These are phyloP conservation scores for Ptyas mucosa DNA, from an alignment of 2,113 vertebrate genomes.

Conservation along the genomic window DNA sequence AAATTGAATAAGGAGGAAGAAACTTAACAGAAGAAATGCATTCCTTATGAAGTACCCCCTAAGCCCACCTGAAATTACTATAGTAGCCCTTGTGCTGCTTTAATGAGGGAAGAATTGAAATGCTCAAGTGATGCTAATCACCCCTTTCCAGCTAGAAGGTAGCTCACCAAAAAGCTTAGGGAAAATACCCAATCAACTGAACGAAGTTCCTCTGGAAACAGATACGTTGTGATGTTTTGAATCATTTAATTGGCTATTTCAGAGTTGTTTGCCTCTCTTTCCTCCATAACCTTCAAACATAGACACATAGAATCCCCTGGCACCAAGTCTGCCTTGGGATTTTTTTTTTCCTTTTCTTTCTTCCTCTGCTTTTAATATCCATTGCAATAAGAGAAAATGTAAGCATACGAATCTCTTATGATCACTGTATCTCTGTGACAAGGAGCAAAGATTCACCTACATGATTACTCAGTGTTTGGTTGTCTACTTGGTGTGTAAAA, in stretches of 20 bases:
- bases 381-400: background rate
- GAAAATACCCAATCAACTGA: background rate
- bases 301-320: background rate
- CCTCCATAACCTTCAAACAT: background rate
- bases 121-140: background rate
- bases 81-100: background rate
- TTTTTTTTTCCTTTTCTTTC: background rate
- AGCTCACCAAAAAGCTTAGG: background rate
- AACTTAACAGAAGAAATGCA: too few relatives aligned
- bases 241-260: background rate
- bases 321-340: background rate
- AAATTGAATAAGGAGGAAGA: background rate
- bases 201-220: background rate
- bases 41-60: background rate
- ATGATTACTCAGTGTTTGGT: background rate
- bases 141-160: background rate
- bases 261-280: background rate
- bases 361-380: background rate
- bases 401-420: background rate
- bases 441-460: background rate
- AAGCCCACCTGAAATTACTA: background rate
- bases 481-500: background rate
- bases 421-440: background rate
- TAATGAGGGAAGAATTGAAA: background rate
- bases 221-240: background rate